Base-by-base conservation (phyloP, 2,888 invertebrate species). In the Cerceris ruficornis region DNA sequence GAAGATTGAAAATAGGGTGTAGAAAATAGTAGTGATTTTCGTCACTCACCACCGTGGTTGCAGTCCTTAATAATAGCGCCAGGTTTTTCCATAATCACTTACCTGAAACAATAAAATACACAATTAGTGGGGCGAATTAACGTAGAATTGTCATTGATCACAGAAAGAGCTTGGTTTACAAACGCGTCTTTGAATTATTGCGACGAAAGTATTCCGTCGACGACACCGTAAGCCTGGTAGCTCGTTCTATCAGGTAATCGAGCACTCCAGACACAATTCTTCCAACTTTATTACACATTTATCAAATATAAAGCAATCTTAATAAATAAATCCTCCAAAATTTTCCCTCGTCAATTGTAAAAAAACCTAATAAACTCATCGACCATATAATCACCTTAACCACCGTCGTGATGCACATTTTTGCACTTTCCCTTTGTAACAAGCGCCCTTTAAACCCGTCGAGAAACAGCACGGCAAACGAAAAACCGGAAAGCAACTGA, bases 71-170 rank as follows among this genome's bases (percentile, higher is more conserved):
- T 28, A 67, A 72, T 43, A 49, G 55, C 52, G 17, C 43, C 60
- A 46, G 43, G 43, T 39, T 41, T 14, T 54, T 50, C 15, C 42
- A 62, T 11, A 7, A 2, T n/a, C n/a, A 81, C 89, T 90, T 87
- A 90, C 90, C 89, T 90, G 89, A 49, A 90, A 89, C 87, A 88
- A n/a, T 83, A 61, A 77, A 75, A 71, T 50, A 69, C 14, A 60
- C 60, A 52, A 72, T 78, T 78, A 69, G 71, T 72, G 55, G 50
- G 55, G 5, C 1, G 28, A 28, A 28, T 28, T 28, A 28, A 28
- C 4, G 28, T 28, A 28, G 28, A 28, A 28, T 28, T 28, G 4
- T 28, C 28, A 28, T 28, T 28, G 28, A 28, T 28, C 28, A 28
- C 28, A 28, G 28, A 28, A 28, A 28, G 28, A 28, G 4, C 28